Conservation (phyloP, 2,797 vertebrate genomes). For the Labroides dimidiatus region DNA sequence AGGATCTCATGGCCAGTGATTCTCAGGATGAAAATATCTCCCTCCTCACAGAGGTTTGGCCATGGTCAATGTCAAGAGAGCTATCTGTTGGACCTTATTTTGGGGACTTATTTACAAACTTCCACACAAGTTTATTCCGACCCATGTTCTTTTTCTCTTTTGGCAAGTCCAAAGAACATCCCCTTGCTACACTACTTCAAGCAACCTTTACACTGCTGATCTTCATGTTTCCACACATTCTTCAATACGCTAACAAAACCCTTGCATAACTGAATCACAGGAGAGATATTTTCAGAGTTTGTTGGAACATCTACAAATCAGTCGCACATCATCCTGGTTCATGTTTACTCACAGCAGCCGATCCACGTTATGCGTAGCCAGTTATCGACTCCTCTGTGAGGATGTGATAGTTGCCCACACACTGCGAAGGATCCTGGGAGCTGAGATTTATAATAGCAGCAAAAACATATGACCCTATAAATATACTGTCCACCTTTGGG, state of each 20-base stretch:
- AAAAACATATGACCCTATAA: conserved; percentile 64
- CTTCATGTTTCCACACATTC: conserved; percentile 13
- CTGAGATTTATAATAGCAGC: conserved; percentile 59
- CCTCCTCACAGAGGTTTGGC: conserved; percentile 71
- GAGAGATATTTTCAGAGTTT: conserved; percentile 36
- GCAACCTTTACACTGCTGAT: conserved; percentile 12
- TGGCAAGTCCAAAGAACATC: conserved; percentile 48
- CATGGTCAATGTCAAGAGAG: conserved; percentile 78
- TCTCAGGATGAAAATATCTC: conserved; percentile 85
- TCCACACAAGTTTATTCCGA: conserved; percentile 78
- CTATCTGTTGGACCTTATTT: conserved; percentile 75
- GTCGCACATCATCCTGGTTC: conserved; percentile 22
- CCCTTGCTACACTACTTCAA: conserved; percentile 41
- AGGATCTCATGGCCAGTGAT: conserved; percentile 74
- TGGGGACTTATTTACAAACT: conserved; percentile 81
- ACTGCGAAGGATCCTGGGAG: conserved; percentile 39
- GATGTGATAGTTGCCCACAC: conserved; percentile 37
- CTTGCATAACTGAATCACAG: conserved; percentile 6
- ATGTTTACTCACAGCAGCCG: conserved; percentile 56
- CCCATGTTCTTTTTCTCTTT: conserved; percentile 59
- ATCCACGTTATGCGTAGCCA: conserved; percentile 45
- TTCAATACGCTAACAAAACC: conserved; percentile 19
- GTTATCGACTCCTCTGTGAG: conserved; percentile 45
- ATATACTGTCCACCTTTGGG: conserved; percentile 61
- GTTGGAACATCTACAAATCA: conserved; percentile 32